Evolutionary conservation across 2,888 invertebrate species (phyloP), one percentile per base, ranked within the genome.

Genomic region (Eulithis prunata): DNA sequence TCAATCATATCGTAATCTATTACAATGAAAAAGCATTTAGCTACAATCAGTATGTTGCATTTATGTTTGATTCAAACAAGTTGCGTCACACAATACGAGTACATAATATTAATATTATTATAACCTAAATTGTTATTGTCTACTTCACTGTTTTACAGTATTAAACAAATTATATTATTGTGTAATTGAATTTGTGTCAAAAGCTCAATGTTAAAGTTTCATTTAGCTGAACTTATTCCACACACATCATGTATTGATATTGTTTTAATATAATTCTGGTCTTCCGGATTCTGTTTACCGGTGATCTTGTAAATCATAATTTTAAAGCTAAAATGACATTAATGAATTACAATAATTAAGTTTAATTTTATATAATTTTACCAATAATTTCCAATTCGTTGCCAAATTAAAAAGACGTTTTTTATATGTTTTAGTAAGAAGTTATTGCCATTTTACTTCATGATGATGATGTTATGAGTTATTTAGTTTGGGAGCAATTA

Each of bases 181-280:
- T 32, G 59, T 76, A 78, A 83, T 85, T 80, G 75, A 82, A 82
- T 82, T 77, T 81, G 85, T 88, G 90, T 91, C 89, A 85, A 87
- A 88, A 86, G 90, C 90, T 90, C 91, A 90, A 91, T 86, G 78
- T 82, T 79, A 82, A 82, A 77, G 75, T 78, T 66, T 64, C 55
- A 57, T 46, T 52, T 58, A 49, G 21, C 21, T 49, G 12, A 54
- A 57, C 43, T 28, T 56, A 59, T 43, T 63, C 55, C 55, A 58
- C 56, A 28, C 6, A 1, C 41, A 41, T 8, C 1, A 41, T 53
- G 41, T 51, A 57, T 54, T 46, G 38, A 58, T 51, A 58, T 62
- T 51, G n/a, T 60, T 62, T 57, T 12, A 36, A 53, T 59, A 55
- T 73, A 52, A 56, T 71, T 74, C 66, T 70, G 71, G 84, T 86